Percentiles rank a stretch among this genome's conserved stretches.
phyloP scores from a whole-genome alignment of 2,797 vertebrate genomes.

The Chaetophractus vellerosus region DNA sequence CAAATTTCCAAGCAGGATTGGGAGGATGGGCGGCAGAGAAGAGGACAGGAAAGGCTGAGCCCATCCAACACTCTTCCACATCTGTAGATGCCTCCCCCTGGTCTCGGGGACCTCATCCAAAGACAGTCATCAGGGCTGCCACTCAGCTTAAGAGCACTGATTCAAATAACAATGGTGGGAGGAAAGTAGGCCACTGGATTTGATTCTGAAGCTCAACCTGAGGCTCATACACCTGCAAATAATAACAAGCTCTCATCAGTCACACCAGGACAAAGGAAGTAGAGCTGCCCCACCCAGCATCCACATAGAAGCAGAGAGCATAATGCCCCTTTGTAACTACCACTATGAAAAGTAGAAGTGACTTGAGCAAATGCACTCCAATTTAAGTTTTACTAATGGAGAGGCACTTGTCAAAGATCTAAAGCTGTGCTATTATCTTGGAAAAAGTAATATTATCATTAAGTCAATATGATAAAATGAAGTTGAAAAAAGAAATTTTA shows the following conservation, averaged over 20 bases:
- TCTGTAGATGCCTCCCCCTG: neutral
- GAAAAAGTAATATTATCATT: neutral
- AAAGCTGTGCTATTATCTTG: neutral
- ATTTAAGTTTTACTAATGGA: slow-evolving; percentile 1
- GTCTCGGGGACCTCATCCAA: neutral
- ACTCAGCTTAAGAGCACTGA: neutral
- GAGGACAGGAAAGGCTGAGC: neutral
- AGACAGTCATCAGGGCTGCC: neutral
- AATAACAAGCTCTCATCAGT: neutral
- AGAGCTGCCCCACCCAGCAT: neutral
- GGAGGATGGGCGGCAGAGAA: rapidly evolving
- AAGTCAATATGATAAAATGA: neutral
- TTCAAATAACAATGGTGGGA: neutral
- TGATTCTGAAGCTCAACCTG: neutral
- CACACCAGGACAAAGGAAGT: neutral
- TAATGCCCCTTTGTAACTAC: neutral
- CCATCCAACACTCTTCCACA: neutral
- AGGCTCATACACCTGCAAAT: neutral
- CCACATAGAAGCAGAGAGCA: neutral
- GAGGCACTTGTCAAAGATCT: neutral
- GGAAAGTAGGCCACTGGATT: neutral
- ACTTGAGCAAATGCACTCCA: neutral
- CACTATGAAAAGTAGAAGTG: slow-evolving; percentile 41
- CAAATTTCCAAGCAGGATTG: neutral
- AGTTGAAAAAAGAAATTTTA: slow-evolving; percentile 30